Evolutionary conservation across 2,888 invertebrate species (phyloP).

Genomic region (Busseola fusca): DNA sequence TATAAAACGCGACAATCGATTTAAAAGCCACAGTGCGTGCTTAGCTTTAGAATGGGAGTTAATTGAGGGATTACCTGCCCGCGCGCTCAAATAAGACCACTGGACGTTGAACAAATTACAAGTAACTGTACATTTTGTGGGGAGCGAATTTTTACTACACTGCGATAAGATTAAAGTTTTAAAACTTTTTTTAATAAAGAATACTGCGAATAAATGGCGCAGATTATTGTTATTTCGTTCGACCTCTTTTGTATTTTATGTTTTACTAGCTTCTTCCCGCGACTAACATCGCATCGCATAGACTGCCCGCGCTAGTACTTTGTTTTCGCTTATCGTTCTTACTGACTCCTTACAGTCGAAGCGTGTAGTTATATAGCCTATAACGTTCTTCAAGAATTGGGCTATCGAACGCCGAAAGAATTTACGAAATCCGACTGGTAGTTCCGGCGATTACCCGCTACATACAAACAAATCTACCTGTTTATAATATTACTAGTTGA

Average conservation of each 20-base stretch:
- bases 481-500: too few species aligned
- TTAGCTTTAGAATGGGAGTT: conserved; percentile 63
- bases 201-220: background rate
- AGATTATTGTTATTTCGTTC: conserved; percentile 24
- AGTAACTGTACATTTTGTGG: conserved; percentile 44
- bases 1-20: conserved; percentile 65
- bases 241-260: conserved; percentile 9
- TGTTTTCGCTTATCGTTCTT: too few species aligned
- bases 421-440: too few species aligned
- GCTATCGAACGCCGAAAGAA: too few species aligned
- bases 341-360: too few species aligned
- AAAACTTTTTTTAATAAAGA: conserved; percentile 15
- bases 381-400: too few species aligned
- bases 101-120: conserved; percentile 53
- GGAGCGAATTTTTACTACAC: conserved; percentile 34
- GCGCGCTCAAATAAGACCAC: conserved; percentile 54
- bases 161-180: conserved; percentile 28
- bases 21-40: conserved; percentile 64
- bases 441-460: too few species aligned
- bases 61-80: conserved; percentile 65
- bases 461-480: too few species aligned
- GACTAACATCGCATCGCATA: too few species aligned
- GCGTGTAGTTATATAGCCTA: too few species aligned
- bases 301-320: too few species aligned
- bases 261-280: too few species aligned